Percentiles rank a stretch among this genome's conserved stretches.
These are phyloP conservation scores for Hirtodrosophila alboralis DNA, from an alignment of 2,888 invertebrate genomes.

Conservation along the genomic window DNA sequence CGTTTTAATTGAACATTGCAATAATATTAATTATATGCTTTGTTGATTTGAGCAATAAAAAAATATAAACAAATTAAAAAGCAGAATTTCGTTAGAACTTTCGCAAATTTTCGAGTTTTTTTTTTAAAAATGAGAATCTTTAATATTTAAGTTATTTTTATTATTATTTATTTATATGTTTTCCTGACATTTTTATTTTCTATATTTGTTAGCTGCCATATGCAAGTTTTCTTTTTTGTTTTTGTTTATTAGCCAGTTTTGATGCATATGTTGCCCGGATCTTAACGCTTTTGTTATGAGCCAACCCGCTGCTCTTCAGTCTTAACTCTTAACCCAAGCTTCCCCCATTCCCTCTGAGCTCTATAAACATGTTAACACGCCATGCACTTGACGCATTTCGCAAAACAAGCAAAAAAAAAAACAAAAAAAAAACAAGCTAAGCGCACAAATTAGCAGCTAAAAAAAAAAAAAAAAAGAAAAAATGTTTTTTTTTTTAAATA, in stretches of 20 bases:
- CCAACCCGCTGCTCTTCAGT: slow-evolving; percentile 11
- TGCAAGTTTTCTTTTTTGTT: background rate
- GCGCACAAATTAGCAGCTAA: slow-evolving; percentile 66
- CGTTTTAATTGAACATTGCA: too few relatives aligned
- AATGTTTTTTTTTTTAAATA: too few relatives aligned
- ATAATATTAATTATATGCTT: too few relatives aligned
- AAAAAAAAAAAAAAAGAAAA: slow-evolving; percentile 18
- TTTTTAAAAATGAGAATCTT: too few relatives aligned
- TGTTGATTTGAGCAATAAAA: too few relatives aligned
- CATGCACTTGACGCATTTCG: slow-evolving; percentile 52
- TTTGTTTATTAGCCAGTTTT: too few relatives aligned
- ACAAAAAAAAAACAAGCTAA: slow-evolving; percentile 39
- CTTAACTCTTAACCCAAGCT: background rate
- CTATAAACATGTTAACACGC: slow-evolving; percentile 14
- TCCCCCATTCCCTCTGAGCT: background rate
- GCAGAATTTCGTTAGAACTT: too few relatives aligned
- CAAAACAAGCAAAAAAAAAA: slow-evolving; percentile 11
- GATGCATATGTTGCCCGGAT: slow-evolving; percentile 48
- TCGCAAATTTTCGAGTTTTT: too few relatives aligned
- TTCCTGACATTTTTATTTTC: background rate
- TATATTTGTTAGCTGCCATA: too few relatives aligned
- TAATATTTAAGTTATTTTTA: too few relatives aligned
- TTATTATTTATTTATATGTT: too few relatives aligned
- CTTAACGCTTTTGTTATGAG: slow-evolving; percentile 33
- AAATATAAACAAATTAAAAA: too few relatives aligned